These are phyloP conservation scores for Drosophila pseudotakahashii DNA, from an alignment of 2,888 invertebrate species.

Conservation along the genomic window DNA sequence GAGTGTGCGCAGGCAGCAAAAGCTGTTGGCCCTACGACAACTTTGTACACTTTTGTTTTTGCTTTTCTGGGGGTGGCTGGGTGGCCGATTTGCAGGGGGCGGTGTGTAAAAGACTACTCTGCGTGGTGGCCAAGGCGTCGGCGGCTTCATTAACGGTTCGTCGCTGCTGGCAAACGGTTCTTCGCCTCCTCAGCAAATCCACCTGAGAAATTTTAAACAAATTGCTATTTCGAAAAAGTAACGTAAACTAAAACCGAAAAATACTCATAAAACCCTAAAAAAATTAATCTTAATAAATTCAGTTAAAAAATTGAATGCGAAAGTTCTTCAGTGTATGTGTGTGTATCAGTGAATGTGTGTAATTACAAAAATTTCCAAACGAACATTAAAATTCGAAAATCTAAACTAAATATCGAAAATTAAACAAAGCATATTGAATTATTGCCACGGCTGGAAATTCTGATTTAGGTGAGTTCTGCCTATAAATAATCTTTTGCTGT, in stretches of 20 bases:
- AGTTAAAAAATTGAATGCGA: slow-evolving; percentile 17
- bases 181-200: slow-evolving; percentile 13
- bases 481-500: slow-evolving; percentile 59
- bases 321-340: slow-evolving; percentile 21
- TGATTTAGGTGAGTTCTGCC: slow-evolving; percentile 65
- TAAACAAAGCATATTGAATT: slow-evolving; percentile 29
- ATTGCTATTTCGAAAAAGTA: slow-evolving; percentile 24
- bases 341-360: slow-evolving; percentile 3
- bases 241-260: slow-evolving; percentile 30
- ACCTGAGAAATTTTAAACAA: not conserved
- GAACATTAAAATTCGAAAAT: slow-evolving; percentile 56
- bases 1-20: slow-evolving; percentile 55
- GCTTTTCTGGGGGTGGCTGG: slow-evolving; percentile 20
- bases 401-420: slow-evolving; percentile 43
- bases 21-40: slow-evolving; percentile 42
- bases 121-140: slow-evolving; percentile 49
- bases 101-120: slow-evolving; percentile 37
- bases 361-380: slow-evolving; percentile 54
- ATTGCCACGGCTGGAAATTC: slow-evolving; percentile 36
- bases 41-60: slow-evolving; percentile 37
- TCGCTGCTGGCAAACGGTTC: slow-evolving; percentile 72
- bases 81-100: slow-evolving; percentile 10
- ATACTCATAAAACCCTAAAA: slow-evolving; percentile 34
- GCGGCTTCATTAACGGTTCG: slow-evolving; percentile 75
- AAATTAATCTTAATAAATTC: slow-evolving; percentile 28